Conservation (phyloP, 2,113 vertebrate species). For the Pao palembangensis region DNA sequence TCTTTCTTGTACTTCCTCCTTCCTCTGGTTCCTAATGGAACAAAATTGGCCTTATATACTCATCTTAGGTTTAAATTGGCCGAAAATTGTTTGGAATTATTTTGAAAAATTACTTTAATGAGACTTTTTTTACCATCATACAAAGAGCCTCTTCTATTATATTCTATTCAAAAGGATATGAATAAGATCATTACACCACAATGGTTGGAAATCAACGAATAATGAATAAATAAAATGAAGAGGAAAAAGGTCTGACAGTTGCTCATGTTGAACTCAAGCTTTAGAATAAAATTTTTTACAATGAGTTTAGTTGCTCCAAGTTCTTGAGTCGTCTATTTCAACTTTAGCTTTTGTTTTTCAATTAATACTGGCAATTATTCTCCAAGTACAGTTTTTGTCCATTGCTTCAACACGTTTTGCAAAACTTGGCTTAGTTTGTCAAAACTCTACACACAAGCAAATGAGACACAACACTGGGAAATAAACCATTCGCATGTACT, state of each 20-base stretch:
- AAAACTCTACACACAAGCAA: no score
- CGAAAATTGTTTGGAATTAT: constrained; percentile 64
- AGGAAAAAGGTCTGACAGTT: constrained; percentile 1
- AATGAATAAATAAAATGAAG: not conserved
- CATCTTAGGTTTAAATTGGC: constrained; percentile 65
- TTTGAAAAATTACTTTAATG: constrained; percentile 59
- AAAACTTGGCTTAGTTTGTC: no score
- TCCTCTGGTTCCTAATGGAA: constrained; percentile 53
- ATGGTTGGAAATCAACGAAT: constrained; percentile 1
- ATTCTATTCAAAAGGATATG: constrained; percentile 38
- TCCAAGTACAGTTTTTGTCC: no score
- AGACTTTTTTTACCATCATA: constrained; percentile 53
- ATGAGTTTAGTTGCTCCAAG: no score
- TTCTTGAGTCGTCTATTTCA: not conserved
- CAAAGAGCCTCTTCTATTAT: constrained; percentile 39
- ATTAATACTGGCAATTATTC: no score
- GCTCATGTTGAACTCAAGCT: not conserved
- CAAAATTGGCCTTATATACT: constrained; percentile 52
- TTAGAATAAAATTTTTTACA: not conserved
- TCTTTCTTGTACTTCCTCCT: constrained; percentile 34
- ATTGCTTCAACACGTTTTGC: no score
- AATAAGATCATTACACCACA: constrained; percentile 29
- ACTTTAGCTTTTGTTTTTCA: not conserved
- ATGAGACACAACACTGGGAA: no score
- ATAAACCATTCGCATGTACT: no score